Evolutionary conservation across 2,888 invertebrate genomes (phyloP).

Genomic region (Dendrolimus pini): DNA sequence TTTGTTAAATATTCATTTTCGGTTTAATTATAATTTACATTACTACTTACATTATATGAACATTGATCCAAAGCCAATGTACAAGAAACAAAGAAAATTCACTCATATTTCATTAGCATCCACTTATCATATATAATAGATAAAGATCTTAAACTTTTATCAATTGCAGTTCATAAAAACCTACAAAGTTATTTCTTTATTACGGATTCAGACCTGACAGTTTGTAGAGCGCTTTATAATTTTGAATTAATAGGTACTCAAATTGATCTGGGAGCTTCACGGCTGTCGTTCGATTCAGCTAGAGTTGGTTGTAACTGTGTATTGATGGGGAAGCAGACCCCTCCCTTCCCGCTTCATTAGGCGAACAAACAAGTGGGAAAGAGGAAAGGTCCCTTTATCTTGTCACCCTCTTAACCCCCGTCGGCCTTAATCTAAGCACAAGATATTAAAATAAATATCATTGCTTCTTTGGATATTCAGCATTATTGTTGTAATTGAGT

Average conservation of each 20-base stretch:
- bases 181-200: too few relatives aligned
- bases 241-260: not conserved
- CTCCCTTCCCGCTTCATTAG: conserved; percentile 64
- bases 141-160: too few relatives aligned
- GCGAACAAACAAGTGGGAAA: conserved; percentile 58
- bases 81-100: too few relatives aligned
- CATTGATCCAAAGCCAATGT: too few relatives aligned
- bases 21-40: too few relatives aligned
- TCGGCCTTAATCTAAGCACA: conserved; percentile 22
- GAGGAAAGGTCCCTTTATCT: conserved; percentile 47
- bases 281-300: conserved; percentile 28
- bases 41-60: too few relatives aligned
- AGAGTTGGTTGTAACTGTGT: conserved; percentile 48
- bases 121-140: too few relatives aligned
- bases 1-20: too few relatives aligned
- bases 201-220: not conserved
- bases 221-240: not conserved
- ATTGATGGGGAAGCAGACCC: conserved; percentile 49
- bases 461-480: conserved; percentile 21
- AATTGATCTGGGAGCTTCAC: conserved; percentile 13
- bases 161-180: too few relatives aligned
- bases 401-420: conserved; percentile 50
- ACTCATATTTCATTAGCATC: too few relatives aligned
- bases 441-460: conserved; percentile 28
- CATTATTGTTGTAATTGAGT: conserved; percentile 17